Conservation (phyloP, 1,140 invertebrate species). For the Zaprionus davidi region DNA sequence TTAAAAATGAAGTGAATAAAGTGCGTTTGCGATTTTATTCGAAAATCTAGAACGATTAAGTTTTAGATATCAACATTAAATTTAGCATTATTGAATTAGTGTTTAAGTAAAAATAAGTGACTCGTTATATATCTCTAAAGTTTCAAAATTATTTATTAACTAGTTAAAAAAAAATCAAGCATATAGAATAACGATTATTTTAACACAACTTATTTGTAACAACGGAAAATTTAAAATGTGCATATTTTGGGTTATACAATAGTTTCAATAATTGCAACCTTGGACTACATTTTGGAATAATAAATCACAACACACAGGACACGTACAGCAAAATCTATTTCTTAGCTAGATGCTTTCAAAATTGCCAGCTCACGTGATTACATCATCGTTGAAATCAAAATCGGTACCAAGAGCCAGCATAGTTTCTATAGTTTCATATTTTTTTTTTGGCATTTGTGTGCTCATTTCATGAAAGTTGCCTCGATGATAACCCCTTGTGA, state of each 20-base stretch:
- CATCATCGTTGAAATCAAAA: slow-evolving; percentile 49
- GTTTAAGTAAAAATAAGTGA: no score
- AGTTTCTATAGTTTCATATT: slow-evolving; percentile 27
- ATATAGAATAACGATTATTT: no score
- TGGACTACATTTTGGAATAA: not conserved
- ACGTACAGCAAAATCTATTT: not conserved
- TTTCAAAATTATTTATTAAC: no score
- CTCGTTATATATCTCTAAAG: no score
- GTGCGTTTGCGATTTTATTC: not conserved
- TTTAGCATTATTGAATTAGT: no score
- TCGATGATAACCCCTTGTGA: slow-evolving; percentile 71
- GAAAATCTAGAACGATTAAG: no score
- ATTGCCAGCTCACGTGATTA: slow-evolving; percentile 44
- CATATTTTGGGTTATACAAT: not conserved
- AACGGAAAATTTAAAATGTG: not conserved
- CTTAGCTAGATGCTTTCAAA: slow-evolving; percentile 6
- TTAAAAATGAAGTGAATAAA: not conserved
- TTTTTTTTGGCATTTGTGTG: slow-evolving; percentile 64
- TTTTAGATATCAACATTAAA: no score
- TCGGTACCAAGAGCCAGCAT: slow-evolving; percentile 39
- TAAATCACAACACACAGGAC: not conserved
- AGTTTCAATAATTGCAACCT: not conserved
- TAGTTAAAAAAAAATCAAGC: no score
- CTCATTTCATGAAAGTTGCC: slow-evolving; percentile 49
- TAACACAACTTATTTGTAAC: no score